A percentile compares a stretch with the other conserved stretches of the same genome.
These are phyloP conservation scores for Rhyacophila brunnea DNA, from an alignment of 1,140 invertebrate genomes.

Conservation along the genomic window DNA sequence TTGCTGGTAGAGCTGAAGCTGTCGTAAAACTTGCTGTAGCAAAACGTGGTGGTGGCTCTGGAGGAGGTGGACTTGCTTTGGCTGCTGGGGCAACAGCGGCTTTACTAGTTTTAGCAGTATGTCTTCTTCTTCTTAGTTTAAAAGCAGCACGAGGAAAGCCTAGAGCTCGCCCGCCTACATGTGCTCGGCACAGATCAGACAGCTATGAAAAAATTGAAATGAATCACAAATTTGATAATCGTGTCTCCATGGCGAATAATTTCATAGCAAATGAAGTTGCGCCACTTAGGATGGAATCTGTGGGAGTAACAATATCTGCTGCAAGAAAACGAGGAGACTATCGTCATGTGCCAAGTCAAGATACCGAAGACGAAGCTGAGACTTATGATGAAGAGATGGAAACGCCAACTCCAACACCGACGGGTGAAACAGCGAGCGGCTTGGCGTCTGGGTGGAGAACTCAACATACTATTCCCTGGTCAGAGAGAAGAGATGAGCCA, in stretches of 20 bases:
- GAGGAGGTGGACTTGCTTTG: constrained; percentile 58
- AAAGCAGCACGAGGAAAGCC: constrained; percentile 28
- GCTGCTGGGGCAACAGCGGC: constrained; percentile 53
- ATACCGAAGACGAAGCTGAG: constrained; percentile 61
- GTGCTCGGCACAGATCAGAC: constrained; percentile 59
- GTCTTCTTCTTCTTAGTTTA: constrained; percentile 39
- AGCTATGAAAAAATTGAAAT: constrained; percentile 76
- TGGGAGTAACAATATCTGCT: constrained; percentile 34
- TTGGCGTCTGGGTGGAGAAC: constrained; percentile 10
- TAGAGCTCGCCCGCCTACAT: constrained; percentile 57
- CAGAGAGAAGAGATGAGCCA: constrained; percentile 9
- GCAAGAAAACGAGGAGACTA: constrained; percentile 64
- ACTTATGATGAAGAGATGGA: constrained; percentile 48
- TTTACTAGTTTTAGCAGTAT: constrained; percentile 41
- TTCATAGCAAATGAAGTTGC: constrained; percentile 41
- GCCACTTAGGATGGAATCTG: constrained; percentile 45
- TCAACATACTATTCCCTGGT: constrained; percentile 5
- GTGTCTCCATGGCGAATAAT: constrained; percentile 21
- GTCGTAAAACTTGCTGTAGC: constrained; percentile 68
- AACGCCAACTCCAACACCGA: constrained; percentile 42
- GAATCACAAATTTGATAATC: constrained; percentile 52
- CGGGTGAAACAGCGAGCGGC: constrained; percentile 38
- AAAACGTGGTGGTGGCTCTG: constrained; percentile 55
- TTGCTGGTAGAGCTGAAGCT: constrained; percentile 70
- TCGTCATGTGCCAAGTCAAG: constrained; percentile 65